A percentile compares a stretch with the other conserved stretches of the same genome.
These are phyloP conservation scores for Zele albiditarsus DNA, from an alignment of 2,888 invertebrate genomes.

Conservation along the genomic window DNA sequence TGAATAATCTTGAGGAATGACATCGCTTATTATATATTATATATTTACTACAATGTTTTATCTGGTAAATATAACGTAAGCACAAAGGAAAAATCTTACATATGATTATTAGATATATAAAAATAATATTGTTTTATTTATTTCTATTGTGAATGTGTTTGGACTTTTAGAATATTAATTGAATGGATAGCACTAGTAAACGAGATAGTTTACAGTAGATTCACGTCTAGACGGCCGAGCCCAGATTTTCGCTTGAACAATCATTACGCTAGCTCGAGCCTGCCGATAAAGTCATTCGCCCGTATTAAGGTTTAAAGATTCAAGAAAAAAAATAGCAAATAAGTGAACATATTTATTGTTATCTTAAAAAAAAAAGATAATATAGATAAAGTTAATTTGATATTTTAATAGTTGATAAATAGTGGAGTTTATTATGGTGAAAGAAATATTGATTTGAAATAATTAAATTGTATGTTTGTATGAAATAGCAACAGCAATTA, in stretches of 20 bases:
- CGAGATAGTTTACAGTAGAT: slow-evolving; percentile 6
- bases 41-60: background rate
- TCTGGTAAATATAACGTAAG: background rate
- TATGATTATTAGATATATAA: background rate
- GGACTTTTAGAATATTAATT: background rate
- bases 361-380: background rate
- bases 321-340: background rate
- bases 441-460: too few relatives aligned
- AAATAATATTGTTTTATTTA: background rate
- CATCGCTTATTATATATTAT: background rate
- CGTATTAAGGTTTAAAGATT: background rate
- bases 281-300: slow-evolving; percentile 27
- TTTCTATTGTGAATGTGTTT: background rate
- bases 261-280: slow-evolving; percentile 33
- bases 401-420: too few relatives aligned
- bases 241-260: slow-evolving; percentile 47
- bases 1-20: background rate
- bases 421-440: too few relatives aligned
- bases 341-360: background rate
- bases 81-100: background rate
- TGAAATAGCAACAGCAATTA: background rate
- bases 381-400: too few relatives aligned
- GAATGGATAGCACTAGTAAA: background rate
- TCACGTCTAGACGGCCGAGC: slow-evolving; percentile 49
- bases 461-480: background rate